These are phyloP conservation scores for Oncorhynchus gorbuscha DNA, from an alignment of 2,113 vertebrate genomes.

Conservation along the genomic window DNA sequence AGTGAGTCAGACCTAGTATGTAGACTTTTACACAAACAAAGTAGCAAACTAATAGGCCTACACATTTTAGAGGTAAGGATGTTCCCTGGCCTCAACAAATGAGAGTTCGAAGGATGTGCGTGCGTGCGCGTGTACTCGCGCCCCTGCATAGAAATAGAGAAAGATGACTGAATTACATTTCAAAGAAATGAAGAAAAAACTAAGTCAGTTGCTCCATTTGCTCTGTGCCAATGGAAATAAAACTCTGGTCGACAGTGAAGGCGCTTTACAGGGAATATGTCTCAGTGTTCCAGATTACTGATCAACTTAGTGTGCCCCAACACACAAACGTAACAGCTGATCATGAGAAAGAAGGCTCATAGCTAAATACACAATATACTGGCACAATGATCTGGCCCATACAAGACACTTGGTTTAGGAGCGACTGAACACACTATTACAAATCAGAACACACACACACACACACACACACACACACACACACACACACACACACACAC, in stretches of 20 bases:
- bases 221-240: constrained; percentile 64
- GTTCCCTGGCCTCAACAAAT: too few species aligned
- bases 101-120: background rate
- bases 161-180: background rate
- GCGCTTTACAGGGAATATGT: constrained; percentile 48
- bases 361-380: background rate
- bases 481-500: too few species aligned
- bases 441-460: background rate
- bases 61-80: too few species aligned
- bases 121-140: background rate
- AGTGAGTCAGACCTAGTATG: too few species aligned
- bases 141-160: background rate
- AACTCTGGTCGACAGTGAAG: constrained; percentile 54
- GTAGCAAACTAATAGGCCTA: too few species aligned
- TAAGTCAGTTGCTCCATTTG: constrained; percentile 69
- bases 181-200: constrained; percentile 21
- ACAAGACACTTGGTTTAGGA: background rate
- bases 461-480: too few species aligned
- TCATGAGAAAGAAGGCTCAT: background rate
- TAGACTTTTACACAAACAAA: too few species aligned
- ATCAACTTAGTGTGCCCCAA: constrained; percentile 16
- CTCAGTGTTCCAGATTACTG: constrained; percentile 35
- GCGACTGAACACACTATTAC: background rate
- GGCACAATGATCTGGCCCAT: background rate
- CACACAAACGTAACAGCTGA: background rate